phyloP scores from a whole-genome alignment of 2,797 vertebrate genomes.

The Columba guinea region DNA sequence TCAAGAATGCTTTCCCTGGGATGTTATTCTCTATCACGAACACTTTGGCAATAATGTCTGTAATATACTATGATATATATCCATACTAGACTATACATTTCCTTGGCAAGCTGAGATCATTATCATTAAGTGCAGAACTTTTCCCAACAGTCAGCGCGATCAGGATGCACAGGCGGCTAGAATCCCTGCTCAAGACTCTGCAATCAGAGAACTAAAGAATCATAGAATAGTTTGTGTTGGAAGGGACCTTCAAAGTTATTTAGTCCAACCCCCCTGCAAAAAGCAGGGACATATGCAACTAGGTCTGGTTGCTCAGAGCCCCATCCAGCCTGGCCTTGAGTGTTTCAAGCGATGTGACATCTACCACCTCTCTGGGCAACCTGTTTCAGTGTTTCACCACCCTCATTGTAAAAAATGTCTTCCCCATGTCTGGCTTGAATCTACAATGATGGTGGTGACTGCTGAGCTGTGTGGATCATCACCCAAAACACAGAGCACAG shows the following conservation, averaged over 20 bases:
- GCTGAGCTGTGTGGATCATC: not conserved
- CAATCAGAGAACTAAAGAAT: too few relatives aligned
- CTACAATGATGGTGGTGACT: not conserved
- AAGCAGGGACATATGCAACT: too few relatives aligned
- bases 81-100: not conserved
- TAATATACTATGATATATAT: not conserved
- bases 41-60: not conserved
- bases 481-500: not conserved
- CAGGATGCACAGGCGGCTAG: fast-evolving
- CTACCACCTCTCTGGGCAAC: too few relatives aligned
- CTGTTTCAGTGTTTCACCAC: too few relatives aligned
- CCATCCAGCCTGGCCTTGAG: too few relatives aligned
- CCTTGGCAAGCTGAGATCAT: not conserved
- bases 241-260: too few relatives aligned
- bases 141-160: not conserved
- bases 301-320: too few relatives aligned
- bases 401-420: too few relatives aligned
- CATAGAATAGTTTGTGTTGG: too few relatives aligned
- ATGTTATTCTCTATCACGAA: not conserved
- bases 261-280: too few relatives aligned
- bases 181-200: not conserved
- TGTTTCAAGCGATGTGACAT: too few relatives aligned
- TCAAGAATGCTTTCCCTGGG: not conserved
- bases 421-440: too few relatives aligned
- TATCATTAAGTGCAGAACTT: not conserved